phyloP scores from a whole-genome alignment of 2,113 vertebrate genomes.

The Corvus hawaiiensis region DNA sequence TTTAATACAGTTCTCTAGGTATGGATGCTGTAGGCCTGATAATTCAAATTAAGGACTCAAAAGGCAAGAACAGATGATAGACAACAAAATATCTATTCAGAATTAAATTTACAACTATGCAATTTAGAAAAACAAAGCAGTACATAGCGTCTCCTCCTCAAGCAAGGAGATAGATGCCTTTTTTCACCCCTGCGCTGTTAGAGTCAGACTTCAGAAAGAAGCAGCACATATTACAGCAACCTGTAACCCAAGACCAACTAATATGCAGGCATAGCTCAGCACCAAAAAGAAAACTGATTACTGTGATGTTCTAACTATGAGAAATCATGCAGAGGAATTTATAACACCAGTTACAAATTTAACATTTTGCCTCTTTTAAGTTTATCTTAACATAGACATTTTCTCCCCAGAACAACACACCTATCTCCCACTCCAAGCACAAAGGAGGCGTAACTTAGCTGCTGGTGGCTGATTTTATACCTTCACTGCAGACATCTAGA shows the following conservation, averaged over 20 bases:
- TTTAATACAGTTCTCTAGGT: neutral
- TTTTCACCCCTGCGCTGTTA: neutral
- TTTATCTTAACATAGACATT: neutral
- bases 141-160: neutral
- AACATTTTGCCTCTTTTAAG: neutral
- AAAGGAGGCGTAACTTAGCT: neutral
- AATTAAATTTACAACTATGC: neutral
- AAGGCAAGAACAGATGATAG: neutral
- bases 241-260: neutral
- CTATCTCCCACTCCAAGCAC: neutral
- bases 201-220: neutral
- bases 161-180: neutral
- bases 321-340: neutral
- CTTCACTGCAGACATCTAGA: neutral
- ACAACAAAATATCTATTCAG: neutral
- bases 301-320: neutral
- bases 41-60: neutral
- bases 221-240: neutral
- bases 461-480: neutral
- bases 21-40: neutral
- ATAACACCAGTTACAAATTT: neutral
- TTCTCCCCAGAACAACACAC: neutral
- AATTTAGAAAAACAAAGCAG: neutral
- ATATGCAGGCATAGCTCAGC: neutral
- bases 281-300: neutral